phyloP scores from a whole-genome alignment of 2,113 vertebrate genomes.

The Tachuris rubrigastra region DNA sequence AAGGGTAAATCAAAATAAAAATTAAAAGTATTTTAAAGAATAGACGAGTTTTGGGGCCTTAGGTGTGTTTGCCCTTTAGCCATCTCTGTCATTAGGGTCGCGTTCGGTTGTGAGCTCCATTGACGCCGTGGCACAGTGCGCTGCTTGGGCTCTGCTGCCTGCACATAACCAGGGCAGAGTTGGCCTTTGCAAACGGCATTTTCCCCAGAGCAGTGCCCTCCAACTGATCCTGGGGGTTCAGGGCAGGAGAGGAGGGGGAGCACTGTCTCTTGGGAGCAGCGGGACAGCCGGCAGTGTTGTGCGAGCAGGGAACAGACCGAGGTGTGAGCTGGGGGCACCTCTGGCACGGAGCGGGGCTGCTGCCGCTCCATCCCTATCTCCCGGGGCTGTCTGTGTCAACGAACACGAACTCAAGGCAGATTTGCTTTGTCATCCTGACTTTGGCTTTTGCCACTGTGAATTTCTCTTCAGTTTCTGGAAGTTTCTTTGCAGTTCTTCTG shows the following conservation, averaged over 20 bases:
- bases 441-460: constrained; percentile 41
- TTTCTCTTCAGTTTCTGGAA: constrained; percentile 62
- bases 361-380: neutral
- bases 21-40: neutral
- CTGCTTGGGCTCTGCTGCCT: neutral
- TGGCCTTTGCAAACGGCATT: neutral
- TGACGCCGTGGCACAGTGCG: too few relatives aligned
- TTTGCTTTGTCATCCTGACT: constrained; percentile 75
- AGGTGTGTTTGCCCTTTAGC: neutral
- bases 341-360: fast-evolving
- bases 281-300: neutral
- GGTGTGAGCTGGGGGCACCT: neutral
- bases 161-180: neutral
- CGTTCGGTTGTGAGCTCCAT: neutral
- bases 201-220: neutral
- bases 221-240: neutral
- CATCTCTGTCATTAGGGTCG: neutral
- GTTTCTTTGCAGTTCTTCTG: neutral
- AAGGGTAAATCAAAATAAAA: neutral
- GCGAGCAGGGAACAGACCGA: fast-evolving
- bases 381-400: neutral
- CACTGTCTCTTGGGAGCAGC: neutral
- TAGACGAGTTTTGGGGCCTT: neutral
- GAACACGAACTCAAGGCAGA: constrained; percentile 17
- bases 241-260: neutral